These are phyloP conservation scores for Pao palembangensis DNA, from an alignment of 2,113 vertebrate species.

Conservation along the genomic window DNA sequence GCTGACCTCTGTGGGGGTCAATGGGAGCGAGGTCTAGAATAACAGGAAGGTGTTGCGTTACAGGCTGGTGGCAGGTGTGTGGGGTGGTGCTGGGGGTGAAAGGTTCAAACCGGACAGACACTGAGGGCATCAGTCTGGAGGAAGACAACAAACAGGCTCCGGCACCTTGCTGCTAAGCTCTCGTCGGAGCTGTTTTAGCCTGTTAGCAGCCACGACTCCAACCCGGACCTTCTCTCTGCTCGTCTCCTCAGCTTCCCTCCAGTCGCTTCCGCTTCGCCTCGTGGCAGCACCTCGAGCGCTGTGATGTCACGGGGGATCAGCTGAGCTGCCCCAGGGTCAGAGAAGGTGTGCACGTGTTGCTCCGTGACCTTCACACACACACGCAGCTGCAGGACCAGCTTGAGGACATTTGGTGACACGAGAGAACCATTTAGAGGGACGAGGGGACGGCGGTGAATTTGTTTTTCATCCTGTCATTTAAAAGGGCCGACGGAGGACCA, in stretches of 20 bases:
- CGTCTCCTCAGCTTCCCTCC: constrained; percentile 81
- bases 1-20: constrained; percentile 2
- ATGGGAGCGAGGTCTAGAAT: constrained; percentile 18
- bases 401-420: too few species aligned
- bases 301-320: constrained; percentile 83
- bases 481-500: constrained; percentile 84
- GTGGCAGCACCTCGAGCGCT: constrained; percentile 83
- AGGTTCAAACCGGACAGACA: constrained; percentile 26
- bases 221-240: neutral
- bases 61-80: constrained; percentile 16
- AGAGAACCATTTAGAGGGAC: neutral
- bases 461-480: constrained; percentile 19
- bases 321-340: constrained; percentile 88
- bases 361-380: neutral
- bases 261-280: constrained; percentile 81
- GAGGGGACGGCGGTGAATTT: neutral
- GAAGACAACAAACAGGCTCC: too few species aligned
- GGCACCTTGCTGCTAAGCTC: too few species aligned
- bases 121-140: neutral
- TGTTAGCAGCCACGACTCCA: too few species aligned
- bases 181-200: too few species aligned
- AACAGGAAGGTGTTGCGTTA: constrained; percentile 42
- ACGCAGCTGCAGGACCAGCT: neutral
- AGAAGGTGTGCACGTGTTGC: constrained; percentile 78
- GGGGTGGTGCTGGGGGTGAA: constrained; percentile 22